Evolutionary conservation across 1,140 invertebrate species (phyloP).

Genomic region (Drosophila sturtevanti): DNA sequence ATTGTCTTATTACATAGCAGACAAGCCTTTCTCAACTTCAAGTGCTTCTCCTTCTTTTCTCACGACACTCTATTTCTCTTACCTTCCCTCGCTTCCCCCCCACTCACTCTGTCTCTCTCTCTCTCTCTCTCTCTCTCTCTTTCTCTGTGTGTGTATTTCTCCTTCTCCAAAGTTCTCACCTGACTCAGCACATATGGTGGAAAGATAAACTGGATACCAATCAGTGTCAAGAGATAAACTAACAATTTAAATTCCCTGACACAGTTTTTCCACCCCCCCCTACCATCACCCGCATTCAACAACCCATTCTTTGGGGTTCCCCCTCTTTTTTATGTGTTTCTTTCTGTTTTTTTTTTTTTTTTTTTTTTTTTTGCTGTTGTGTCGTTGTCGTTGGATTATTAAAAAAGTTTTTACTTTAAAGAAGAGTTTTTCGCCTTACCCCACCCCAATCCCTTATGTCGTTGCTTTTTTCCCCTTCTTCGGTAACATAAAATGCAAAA

Average conservation of each 20-base stretch:
- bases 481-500: slow-evolving; percentile 73
- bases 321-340: slow-evolving; percentile 30
- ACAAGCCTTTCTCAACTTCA: neutral
- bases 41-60: neutral
- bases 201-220: slow-evolving; percentile 44
- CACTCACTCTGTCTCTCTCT: too few species aligned
- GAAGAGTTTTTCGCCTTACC: slow-evolving; percentile 49
- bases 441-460: too few species aligned
- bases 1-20: slow-evolving; percentile 8
- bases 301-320: neutral
- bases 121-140: neutral
- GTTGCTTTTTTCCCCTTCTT: slow-evolving; percentile 19
- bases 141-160: neutral
- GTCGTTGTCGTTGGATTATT: slow-evolving; percentile 73
- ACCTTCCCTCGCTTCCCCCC: too few species aligned
- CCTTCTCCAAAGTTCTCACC: neutral
- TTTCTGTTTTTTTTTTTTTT: slow-evolving; percentile 26
- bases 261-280: slow-evolving; percentile 22
- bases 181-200: slow-evolving; percentile 16
- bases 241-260: slow-evolving; percentile 72
- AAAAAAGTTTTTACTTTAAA: slow-evolving; percentile 73
- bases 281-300: neutral
- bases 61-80: neutral
- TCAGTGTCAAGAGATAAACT: slow-evolving; percentile 66
- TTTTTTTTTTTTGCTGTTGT: slow-evolving; percentile 25